A percentile compares a stretch with the other conserved stretches of the same genome.
Evolutionary conservation across 2,888 invertebrate species (phyloP).

Genomic region (Neelides folsomi): DNA sequence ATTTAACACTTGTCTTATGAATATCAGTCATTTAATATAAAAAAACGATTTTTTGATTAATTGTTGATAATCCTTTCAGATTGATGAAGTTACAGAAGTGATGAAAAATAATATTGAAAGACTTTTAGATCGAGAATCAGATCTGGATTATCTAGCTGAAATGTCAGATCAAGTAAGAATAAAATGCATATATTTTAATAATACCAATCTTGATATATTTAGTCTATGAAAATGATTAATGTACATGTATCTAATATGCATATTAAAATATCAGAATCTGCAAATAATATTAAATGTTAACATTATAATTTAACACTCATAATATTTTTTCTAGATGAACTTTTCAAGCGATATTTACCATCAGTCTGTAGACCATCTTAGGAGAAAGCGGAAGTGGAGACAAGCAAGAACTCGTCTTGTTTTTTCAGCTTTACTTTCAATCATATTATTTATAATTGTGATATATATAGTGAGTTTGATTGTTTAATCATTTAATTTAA

Average conservation of each 20-base stretch:
- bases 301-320: too few relatives aligned
- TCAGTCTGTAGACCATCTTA: conserved; percentile 25
- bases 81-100: conserved; percentile 25
- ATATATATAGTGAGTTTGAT: too few relatives aligned
- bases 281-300: not conserved
- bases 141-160: conserved; percentile 22
- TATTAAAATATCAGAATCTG: not conserved
- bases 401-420: conserved; percentile 25
- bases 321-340: conserved; percentile 16
- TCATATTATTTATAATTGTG: conserved; percentile 17
- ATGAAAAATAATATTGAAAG: conserved; percentile 28
- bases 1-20: too few relatives aligned
- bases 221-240: not conserved
- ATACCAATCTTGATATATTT: not conserved
- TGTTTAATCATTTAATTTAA: too few relatives aligned
- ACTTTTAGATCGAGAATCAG: conserved; percentile 25
- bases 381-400: conserved; percentile 28
- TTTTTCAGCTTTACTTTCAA: conserved; percentile 16
- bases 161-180: conserved; percentile 24
- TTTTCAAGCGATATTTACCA: conserved; percentile 29
- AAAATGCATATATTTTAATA: not conserved
- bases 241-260: not conserved
- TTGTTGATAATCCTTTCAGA: conserved; percentile 11
- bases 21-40: not conserved
- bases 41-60: not conserved